Conservation (phyloP, 2,113 vertebrate species). For the Nipponia nippon region DNA sequence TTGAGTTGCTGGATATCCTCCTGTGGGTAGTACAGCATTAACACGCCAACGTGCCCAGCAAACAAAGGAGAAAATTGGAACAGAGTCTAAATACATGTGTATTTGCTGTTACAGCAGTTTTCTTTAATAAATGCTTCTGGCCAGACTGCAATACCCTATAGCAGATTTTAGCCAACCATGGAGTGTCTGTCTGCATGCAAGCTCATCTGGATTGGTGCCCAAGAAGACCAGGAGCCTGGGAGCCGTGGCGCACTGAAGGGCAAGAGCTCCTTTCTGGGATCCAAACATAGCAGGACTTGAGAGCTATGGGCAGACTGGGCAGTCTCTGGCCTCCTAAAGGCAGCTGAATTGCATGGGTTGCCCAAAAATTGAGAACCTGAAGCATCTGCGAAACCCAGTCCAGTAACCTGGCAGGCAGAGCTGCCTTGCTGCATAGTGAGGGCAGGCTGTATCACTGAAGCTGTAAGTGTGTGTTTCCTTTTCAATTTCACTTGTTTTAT, state of each 20-base stretch:
- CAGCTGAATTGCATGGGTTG: neutral
- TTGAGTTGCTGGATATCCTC: neutral
- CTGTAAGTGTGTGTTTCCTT: neutral
- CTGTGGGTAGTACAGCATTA: neutral
- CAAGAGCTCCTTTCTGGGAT: neutral
- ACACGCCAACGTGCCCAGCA: fast-evolving
- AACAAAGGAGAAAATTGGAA: neutral
- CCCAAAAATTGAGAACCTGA: neutral
- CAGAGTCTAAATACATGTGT: neutral
- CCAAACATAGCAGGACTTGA: neutral
- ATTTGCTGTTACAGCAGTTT: constrained; percentile 37
- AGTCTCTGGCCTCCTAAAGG: neutral
- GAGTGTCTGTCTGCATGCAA: neutral
- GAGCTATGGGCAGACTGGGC: neutral
- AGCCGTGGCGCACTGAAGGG: neutral
- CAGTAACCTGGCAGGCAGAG: neutral
- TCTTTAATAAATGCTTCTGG: constrained; percentile 1
- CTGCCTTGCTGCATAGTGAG: neutral
- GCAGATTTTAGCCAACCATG: neutral
- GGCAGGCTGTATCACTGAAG: neutral
- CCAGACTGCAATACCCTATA: neutral
- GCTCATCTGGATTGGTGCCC: neutral
- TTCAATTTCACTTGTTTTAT: neutral
- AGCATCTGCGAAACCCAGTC: neutral
- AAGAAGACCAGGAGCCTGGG: neutral